Conservation (phyloP, 2,888 invertebrate species). For the Microchrysa polita region DNA sequence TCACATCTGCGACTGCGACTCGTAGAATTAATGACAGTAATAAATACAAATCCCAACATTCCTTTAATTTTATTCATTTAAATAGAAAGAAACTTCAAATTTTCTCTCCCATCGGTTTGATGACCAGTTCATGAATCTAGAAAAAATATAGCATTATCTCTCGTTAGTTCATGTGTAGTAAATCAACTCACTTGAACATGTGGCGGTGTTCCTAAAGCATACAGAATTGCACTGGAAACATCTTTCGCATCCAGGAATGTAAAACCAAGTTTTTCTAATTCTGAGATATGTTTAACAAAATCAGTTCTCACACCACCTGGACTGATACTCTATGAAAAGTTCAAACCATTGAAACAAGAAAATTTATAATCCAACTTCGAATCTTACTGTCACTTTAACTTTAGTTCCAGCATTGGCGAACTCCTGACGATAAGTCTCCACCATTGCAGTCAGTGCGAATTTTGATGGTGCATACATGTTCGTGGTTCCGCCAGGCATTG, state of each 20-base stretch:
- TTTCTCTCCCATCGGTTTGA: too few relatives aligned
- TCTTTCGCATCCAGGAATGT: slow-evolving; percentile 49
- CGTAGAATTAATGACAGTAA: too few relatives aligned
- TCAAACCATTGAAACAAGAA: neutral
- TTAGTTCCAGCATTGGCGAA: slow-evolving; percentile 55
- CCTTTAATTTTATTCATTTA: too few relatives aligned
- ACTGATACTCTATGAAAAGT: slow-evolving; percentile 59
- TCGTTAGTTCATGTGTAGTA: too few relatives aligned
- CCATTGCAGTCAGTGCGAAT: slow-evolving; percentile 58
- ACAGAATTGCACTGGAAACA: slow-evolving; percentile 47
- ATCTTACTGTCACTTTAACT: slow-evolving; percentile 58
- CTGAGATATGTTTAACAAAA: slow-evolving; percentile 56
- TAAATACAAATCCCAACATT: too few relatives aligned
- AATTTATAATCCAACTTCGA: slow-evolving; percentile 16
- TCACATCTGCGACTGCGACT: too few relatives aligned
- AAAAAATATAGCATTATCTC: too few relatives aligned
- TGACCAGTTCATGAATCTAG: too few relatives aligned
- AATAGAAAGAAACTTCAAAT: too few relatives aligned
- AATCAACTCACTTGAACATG: slow-evolving; percentile 60
- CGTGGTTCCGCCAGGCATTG: slow-evolving; percentile 61
- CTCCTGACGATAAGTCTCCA: slow-evolving; percentile 60
- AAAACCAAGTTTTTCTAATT: slow-evolving; percentile 47
- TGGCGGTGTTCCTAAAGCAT: slow-evolving; percentile 58
- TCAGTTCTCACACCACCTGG: slow-evolving; percentile 62
- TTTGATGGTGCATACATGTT: slow-evolving; percentile 58